Base-by-base conservation (phyloP, 1,140 invertebrate species). In the Drosophila malerkotliana region DNA sequence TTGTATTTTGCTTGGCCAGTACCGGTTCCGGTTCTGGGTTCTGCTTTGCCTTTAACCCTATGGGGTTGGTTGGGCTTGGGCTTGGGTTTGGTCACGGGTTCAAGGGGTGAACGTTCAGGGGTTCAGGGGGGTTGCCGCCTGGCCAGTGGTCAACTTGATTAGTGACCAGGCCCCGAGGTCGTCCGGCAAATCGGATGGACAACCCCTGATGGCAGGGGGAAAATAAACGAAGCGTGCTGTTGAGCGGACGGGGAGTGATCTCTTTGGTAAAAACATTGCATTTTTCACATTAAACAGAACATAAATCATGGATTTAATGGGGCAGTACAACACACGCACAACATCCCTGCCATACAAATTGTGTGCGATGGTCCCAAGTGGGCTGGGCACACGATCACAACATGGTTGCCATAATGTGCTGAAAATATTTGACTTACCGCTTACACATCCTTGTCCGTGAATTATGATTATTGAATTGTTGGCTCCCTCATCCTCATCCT, bases 221-320 rank as follows among this genome's bases (percentile, higher is more conserved):
- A 10, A 2, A 41, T 18, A 66, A 72, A 72, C 64, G 78, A 74
- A 79, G 77, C 66, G 78, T 80, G 72, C 64, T 76, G 59, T 15
- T 12, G 58, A 51, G 60, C 47, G 71, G 45, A 79, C 78, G 87
- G 83, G 87, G 87, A 90, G 87, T 90, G 87, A 90, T 90, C 82
- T 72, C 82, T 82, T 83, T 87, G 88, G 82, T 90, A 85, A 90
- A 90, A 90, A 90, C 87, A 90, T 88, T 72, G 79, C 76, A 90
- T 80, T 90, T 84, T 90, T 83, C 82, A 87, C 82, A 87, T 90
- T 90, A 90, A 90, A 90, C 87, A 90, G 87, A 90, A 90, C 87
- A 90, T 90, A 90, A 90, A 90, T 90, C 87, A 90, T 12, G 59
- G 67, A 83, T 78, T 90, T 90, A 90, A 90, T 90, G 81, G 69